Evolutionary conservation across 2,797 vertebrate species (phyloP), one percentile per base, ranked within the genome.

Genomic region (Takifugu ocellatus): DNA sequence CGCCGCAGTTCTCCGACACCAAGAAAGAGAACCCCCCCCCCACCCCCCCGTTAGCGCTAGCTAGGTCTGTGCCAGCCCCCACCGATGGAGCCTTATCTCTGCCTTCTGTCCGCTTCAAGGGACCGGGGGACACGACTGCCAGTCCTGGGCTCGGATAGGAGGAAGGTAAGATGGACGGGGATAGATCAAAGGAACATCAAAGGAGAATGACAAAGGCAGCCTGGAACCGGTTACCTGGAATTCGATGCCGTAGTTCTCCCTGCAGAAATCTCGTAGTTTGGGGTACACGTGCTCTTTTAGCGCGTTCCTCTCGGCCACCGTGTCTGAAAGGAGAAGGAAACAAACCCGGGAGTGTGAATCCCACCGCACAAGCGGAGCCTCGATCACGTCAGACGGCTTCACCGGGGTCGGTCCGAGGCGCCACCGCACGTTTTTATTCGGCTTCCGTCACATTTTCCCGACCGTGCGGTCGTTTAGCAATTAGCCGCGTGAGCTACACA

Each of bases 191-290:
- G 6, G 16, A 5, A 14, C 7, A 33, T 21, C 2, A 6, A 44
- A 61, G 27, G 47, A 5, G 29, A 31, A 15, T 56, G 25, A 31
- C 14, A 51, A 12, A 11, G 5, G 25, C 9, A 59, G 21, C 36
- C 10, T 14, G 6, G 5, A 39, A 33, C 8, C 4, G 12, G 10
- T 87, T 91, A 99, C 97, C 95, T 99, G 97, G 87, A 99, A 99
- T 89, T 99, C 97, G 84, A 99, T 91, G 53, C 96, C 96, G 79
- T 99, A 99, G 85, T 97, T 99, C 90, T 99, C 97, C 84, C 97
- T 92, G 92, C 96, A 99, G 93, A 99, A 99, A 90, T 99, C 97
- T 73, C 97, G 91, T 67, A 99, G 88, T 76, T 98, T 99, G 56
- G 97, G 97, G 84, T 97, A 98, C 56, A 98, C 94, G 3, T 98